Conservation (phyloP, 2,797 vertebrate species). For the Lemur catta region DNA sequence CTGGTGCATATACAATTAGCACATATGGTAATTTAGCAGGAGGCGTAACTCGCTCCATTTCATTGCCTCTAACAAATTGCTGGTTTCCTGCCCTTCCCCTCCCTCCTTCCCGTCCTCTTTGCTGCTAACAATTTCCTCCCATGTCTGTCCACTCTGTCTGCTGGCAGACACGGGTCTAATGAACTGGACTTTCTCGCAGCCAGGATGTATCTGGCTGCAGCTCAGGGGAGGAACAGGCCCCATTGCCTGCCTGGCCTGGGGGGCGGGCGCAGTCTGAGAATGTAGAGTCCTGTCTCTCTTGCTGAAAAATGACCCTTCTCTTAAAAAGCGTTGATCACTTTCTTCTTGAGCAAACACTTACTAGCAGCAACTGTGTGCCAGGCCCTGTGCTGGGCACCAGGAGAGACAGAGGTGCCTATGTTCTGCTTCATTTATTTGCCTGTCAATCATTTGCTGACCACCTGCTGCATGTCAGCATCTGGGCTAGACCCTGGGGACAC, state of each 20-base stretch:
- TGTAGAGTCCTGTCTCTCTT: background rate
- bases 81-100: accelerated
- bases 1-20: constrained; percentile 45
- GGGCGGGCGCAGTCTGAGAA: background rate
- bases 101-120: background rate
- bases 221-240: background rate
- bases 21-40: constrained; percentile 15
- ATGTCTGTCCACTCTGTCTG: background rate
- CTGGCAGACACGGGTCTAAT: constrained; percentile 15
- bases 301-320: background rate
- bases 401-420: background rate
- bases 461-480: background rate
- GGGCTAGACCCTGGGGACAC: background rate
- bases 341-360: background rate
- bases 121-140: background rate
- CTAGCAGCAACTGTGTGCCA: background rate
- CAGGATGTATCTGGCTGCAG: background rate
- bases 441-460: background rate
- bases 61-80: constrained; percentile 45
- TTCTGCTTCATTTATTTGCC: background rate
- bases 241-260: background rate
- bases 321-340: background rate
- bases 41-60: background rate
- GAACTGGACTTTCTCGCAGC: background rate
- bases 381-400: background rate